Conservation (phyloP, 2,113 vertebrate genomes). For the Grammomys surdaster region DNA sequence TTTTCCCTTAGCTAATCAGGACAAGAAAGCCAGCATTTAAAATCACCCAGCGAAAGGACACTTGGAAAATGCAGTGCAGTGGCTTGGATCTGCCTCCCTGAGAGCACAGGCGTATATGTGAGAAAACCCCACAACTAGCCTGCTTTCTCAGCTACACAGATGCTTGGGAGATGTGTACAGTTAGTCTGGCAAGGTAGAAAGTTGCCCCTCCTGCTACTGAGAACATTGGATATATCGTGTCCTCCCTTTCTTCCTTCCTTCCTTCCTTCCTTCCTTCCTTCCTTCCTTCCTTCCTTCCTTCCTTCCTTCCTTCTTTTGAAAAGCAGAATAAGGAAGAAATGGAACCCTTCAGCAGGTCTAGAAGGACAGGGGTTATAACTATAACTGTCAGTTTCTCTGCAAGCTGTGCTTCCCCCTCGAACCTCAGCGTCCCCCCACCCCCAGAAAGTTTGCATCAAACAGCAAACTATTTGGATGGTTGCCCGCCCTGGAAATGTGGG, state of each 20-base stretch:
- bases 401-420: not conserved
- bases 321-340: conserved; percentile 38
- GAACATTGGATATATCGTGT: not conserved
- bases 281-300: too few species aligned
- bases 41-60: conserved; percentile 20
- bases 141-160: not conserved
- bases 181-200: not conserved
- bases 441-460: conserved; percentile 48
- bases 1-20: not conserved
- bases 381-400: conserved; percentile 39
- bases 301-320: not conserved
- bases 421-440: too few species aligned
- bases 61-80: not conserved
- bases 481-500: conserved; percentile 57
- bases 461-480: conserved; percentile 28
- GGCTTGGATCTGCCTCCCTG: conserved; percentile 30
- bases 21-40: conserved; percentile 54
- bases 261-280: too few species aligned
- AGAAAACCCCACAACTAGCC: not conserved
- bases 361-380: conserved; percentile 31
- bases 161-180: not conserved
- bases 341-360: conserved; percentile 38
- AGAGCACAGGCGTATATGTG: not conserved
- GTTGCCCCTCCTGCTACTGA: conserved; percentile 20
- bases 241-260: not conserved